Evolutionary conservation across 2,113 vertebrate genomes (phyloP).

Genomic region (Limnothrissa miodon): DNA sequence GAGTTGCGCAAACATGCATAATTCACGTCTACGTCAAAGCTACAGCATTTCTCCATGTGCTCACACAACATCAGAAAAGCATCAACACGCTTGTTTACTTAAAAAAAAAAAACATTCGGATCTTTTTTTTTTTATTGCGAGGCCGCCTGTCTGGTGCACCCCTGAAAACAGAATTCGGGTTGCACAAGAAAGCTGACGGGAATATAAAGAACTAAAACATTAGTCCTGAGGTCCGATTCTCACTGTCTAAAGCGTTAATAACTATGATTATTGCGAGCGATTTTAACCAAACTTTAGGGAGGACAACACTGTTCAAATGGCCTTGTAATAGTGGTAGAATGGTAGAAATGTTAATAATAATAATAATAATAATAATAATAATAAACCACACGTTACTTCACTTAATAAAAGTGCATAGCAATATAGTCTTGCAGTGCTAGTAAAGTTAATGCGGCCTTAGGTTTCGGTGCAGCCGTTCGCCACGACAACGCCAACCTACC

Average conservation of each 20-base stretch:
- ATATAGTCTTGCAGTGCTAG: too few relatives aligned
- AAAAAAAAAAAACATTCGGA: neutral
- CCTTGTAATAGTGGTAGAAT: too few relatives aligned
- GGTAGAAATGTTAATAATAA: too few relatives aligned
- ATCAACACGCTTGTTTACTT: neutral
- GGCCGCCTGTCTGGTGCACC: neutral
- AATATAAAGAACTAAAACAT: neutral
- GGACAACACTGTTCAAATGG: too few relatives aligned
- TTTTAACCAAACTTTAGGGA: too few relatives aligned
- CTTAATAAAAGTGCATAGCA: too few relatives aligned
- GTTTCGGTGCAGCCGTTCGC: too few relatives aligned
- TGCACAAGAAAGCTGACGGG: neutral
- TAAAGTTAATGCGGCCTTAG: too few relatives aligned
- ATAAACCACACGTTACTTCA: too few relatives aligned
- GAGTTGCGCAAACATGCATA: neutral
- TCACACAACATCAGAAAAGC: neutral
- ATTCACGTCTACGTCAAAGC: neutral
- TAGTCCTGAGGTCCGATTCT: neutral
- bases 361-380: too few relatives aligned
- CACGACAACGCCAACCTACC: too few relatives aligned
- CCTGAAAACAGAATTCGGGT: neutral
- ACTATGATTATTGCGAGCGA: neutral
- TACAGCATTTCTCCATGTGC: neutral
- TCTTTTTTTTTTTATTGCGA: neutral
- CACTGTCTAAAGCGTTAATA: neutral